Evolutionary conservation across 92 coral and sea anemone genomes (phyloP).

Genomic region (Palythoa grandis): DNA sequence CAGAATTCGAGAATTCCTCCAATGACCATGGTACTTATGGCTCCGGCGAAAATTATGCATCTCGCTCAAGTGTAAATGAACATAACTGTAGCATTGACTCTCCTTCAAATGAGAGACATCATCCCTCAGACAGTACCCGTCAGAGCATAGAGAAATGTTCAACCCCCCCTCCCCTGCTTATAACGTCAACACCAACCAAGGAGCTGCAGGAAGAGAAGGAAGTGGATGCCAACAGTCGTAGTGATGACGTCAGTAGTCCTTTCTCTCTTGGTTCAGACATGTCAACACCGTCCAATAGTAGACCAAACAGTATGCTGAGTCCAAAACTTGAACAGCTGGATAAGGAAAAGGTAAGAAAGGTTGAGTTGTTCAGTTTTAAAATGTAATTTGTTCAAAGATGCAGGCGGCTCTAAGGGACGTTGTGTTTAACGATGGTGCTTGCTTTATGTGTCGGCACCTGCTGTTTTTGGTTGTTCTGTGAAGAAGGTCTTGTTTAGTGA

Average conservation of each 20-base stretch:
- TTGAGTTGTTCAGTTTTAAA: background rate
- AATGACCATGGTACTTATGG: background rate
- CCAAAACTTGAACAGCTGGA: slow-evolving; percentile 93
- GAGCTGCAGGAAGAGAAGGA: slow-evolving; percentile 33
- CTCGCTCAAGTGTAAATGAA: background rate
- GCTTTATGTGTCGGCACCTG: no score
- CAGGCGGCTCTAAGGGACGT: background rate
- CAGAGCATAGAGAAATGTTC: slow-evolving; percentile 34
- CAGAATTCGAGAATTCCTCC: background rate
- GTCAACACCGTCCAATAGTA: slow-evolving; percentile 82
- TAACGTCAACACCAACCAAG: slow-evolving; percentile 79
- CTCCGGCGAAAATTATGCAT: background rate
- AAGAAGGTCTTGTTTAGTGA: no score
- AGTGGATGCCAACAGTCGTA: slow-evolving; percentile 42
- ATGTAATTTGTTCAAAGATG: background rate
- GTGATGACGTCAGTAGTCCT: slow-evolving; percentile 68
- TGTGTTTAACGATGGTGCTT: no score
- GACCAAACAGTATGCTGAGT: slow-evolving; percentile 90
- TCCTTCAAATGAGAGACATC: slow-evolving; percentile 1
- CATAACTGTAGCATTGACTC: slow-evolving; percentile 2
- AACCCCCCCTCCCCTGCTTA: slow-evolving; percentile 72
- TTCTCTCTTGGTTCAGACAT: slow-evolving; percentile 63
- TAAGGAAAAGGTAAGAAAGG: slow-evolving; percentile 80
- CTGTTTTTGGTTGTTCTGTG: no score
- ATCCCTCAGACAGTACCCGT: background rate